phyloP scores from a whole-genome alignment of 1,140 invertebrate species.

The Bombus confusus region DNA sequence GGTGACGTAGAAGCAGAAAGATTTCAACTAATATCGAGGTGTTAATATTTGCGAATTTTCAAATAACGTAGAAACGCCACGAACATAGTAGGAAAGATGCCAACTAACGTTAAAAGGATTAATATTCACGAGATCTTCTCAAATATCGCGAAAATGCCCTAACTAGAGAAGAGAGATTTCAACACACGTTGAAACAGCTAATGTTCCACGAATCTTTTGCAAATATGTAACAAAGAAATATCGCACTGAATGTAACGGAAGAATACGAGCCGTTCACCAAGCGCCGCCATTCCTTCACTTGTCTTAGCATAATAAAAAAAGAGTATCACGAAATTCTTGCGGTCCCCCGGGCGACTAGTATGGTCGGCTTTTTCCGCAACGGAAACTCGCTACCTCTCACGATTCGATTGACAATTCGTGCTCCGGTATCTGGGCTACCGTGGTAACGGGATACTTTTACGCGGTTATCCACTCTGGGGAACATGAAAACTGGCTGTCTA shows the following conservation, averaged over 20 bases:
- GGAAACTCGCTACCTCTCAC: conserved; percentile 50
- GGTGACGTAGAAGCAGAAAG: too few species aligned
- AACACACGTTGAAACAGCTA: background rate
- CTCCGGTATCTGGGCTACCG: conserved; percentile 78
- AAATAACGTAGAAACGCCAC: too few species aligned
- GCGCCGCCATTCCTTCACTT: background rate
- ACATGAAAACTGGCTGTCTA: conserved; percentile 58
- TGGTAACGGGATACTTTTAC: conserved; percentile 78
- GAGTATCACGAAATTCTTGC: conserved; percentile 39
- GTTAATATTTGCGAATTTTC: too few species aligned
- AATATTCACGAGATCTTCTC: too few species aligned
- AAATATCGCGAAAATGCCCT: too few species aligned
- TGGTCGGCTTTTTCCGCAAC: conserved; percentile 37
- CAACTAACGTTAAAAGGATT: too few species aligned
- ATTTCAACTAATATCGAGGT: too few species aligned
- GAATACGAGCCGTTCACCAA: background rate
- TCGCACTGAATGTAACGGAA: too few species aligned
- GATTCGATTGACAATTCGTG: conserved; percentile 76
- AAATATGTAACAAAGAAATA: background rate
- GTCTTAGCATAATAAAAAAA: background rate
- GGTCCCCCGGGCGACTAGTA: background rate
- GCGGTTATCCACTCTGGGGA: conserved; percentile 65
- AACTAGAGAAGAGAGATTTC: background rate
- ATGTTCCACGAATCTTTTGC: background rate
- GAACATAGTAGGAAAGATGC: too few species aligned